These are phyloP conservation scores for Morpho helenor DNA, from an alignment of 2,888 invertebrate species.

Conservation along the genomic window DNA sequence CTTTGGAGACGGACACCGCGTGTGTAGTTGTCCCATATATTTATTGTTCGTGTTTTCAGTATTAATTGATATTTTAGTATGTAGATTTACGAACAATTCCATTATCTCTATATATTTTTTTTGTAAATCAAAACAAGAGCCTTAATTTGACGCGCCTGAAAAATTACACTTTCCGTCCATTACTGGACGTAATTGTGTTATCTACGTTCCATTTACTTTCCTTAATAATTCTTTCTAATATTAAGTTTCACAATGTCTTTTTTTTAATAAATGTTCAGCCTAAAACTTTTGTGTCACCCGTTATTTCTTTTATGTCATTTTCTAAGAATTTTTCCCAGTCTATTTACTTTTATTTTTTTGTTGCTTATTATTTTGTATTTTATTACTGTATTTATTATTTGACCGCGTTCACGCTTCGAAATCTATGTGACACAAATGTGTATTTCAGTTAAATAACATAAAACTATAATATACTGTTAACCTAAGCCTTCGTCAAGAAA, in stretches of 20 bases:
- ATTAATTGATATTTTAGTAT: slow-evolving; percentile 11
- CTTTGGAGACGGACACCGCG: background rate
- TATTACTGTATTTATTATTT: too few species aligned
- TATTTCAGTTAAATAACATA: too few species aligned
- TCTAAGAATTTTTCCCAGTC: background rate
- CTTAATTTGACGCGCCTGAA: slow-evolving; percentile 26
- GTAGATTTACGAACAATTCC: slow-evolving; percentile 8
- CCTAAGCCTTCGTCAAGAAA: too few species aligned
- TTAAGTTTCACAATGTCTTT: slow-evolving; percentile 14
- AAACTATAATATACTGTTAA: too few species aligned
- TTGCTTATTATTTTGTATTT: too few species aligned
- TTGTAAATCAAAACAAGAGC: slow-evolving; percentile 25
- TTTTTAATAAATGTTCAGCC: slow-evolving; percentile 3
- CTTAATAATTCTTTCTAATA: slow-evolving; percentile 33
- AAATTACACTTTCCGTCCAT: slow-evolving; percentile 32
- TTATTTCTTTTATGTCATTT: background rate
- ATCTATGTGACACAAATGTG: too few species aligned
- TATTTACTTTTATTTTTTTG: background rate
- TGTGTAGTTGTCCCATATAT: background rate
- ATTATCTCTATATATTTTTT: slow-evolving; percentile 23
- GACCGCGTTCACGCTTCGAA: too few species aligned
- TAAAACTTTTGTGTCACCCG: slow-evolving; percentile 4
- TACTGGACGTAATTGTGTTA: slow-evolving; percentile 33
- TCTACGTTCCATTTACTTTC: slow-evolving; percentile 33
- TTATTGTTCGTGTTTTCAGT: background rate